phyloP scores from a whole-genome alignment of 2,797 vertebrate genomes.

The Rhinella marina region DNA sequence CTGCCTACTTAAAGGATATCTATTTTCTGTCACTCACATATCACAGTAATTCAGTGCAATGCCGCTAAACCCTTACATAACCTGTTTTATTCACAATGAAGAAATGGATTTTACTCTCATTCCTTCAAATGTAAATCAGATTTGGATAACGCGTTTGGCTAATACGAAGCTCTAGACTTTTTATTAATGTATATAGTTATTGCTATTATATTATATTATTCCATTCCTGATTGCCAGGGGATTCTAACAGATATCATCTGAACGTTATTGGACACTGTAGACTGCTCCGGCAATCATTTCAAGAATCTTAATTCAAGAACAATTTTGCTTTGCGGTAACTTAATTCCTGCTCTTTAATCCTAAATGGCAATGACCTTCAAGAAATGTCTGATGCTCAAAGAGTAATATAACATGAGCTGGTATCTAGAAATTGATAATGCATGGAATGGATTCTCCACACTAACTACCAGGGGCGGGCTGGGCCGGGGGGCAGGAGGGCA shows the following conservation, averaged over 20 bases:
- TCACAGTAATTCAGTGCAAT: conserved; percentile 68
- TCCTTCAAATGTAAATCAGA: conserved; percentile 40
- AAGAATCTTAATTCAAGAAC: conserved; percentile 1
- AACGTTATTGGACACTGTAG: background rate
- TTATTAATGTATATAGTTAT: conserved; percentile 3
- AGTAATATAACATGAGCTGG: background rate
- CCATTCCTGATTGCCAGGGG: background rate
- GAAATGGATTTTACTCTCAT: background rate
- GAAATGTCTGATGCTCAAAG: background rate
- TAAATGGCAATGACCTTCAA: conserved; percentile 19
- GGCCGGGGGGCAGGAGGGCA: too few species aligned
- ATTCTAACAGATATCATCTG: conserved; percentile 1
- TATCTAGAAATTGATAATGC: background rate
- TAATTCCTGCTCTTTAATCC: conserved; percentile 7
- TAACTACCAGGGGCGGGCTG: too few species aligned
- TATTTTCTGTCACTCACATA: conserved; percentile 71
- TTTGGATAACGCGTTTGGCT: background rate
- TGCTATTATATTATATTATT: conserved; percentile 13
- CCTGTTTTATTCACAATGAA: background rate
- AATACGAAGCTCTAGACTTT: background rate
- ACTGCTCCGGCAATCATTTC: background rate
- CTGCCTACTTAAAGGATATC: conserved; percentile 68
- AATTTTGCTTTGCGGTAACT: conserved; percentile 5
- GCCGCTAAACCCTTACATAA: conserved; percentile 64
- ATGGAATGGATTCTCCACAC: background rate